phyloP scores from a whole-genome alignment of 2,888 invertebrate genomes.

The Heliconius ethilla region DNA sequence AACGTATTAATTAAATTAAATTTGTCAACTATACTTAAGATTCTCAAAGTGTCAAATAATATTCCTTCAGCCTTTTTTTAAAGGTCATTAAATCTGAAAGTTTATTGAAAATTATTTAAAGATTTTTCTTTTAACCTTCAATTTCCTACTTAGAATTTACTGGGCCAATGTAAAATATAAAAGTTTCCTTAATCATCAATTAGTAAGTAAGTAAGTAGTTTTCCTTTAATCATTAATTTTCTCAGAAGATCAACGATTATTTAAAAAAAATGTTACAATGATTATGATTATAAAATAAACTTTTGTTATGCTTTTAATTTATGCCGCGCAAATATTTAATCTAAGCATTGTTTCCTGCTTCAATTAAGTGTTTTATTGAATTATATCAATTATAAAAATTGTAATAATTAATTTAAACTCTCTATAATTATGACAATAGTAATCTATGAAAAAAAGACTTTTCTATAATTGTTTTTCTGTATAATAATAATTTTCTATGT shows the following conservation, averaged over 20 bases:
- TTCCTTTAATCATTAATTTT: conserved; percentile 2
- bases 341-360: neutral
- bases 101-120: too few species aligned
- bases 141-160: neutral
- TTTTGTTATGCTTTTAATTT: neutral
- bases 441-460: too few species aligned
- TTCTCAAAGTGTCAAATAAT: too few species aligned
- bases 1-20: too few species aligned
- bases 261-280: neutral
- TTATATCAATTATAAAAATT: neutral
- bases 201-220: neutral
- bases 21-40: too few species aligned
- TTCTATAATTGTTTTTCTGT: too few species aligned
- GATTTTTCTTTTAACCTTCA: neutral
- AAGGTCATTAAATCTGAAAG: too few species aligned
- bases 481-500: too few species aligned
- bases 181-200: too few species aligned
- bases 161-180: conserved; percentile 1
- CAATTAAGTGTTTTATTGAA: neutral
- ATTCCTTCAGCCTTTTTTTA: too few species aligned
- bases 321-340: neutral
- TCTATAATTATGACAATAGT: neutral
- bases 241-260: neutral
- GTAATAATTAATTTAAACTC: neutral
- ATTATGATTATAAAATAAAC: neutral